Evolutionary conservation across 1,140 invertebrate species (phyloP).

Genomic region (Lethrus apterus): DNA sequence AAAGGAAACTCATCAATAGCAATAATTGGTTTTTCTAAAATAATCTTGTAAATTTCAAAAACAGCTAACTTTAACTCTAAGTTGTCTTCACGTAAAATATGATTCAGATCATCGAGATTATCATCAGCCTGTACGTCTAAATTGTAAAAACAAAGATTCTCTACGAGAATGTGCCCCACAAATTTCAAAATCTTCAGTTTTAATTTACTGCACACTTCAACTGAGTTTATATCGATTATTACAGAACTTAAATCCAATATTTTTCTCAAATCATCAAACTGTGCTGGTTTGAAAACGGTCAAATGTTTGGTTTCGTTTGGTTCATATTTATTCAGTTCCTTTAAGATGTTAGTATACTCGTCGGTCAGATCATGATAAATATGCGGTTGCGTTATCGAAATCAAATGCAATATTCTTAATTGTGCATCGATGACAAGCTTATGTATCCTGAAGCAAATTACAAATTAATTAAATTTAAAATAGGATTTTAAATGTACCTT

Average conservation of each 20-base stretch:
- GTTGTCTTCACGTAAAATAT: slow-evolving; percentile 21
- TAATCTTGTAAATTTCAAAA: slow-evolving; percentile 27
- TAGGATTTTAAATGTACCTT: slow-evolving; percentile 33
- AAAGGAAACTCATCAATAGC: slow-evolving; percentile 19
- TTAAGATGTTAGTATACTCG: slow-evolving; percentile 43
- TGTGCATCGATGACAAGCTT: slow-evolving; percentile 45
- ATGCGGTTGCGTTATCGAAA: slow-evolving; percentile 43
- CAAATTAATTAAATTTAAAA: slow-evolving; percentile 16
- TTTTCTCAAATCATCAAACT: slow-evolving; percentile 40
- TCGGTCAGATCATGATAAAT: slow-evolving; percentile 43
- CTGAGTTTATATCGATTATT: slow-evolving; percentile 26
- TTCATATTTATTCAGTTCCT: slow-evolving; percentile 41
- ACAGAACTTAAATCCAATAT: slow-evolving; percentile 45
- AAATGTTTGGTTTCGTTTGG: slow-evolving; percentile 33
- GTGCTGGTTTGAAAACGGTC: slow-evolving; percentile 42
- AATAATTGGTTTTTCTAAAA: slow-evolving; percentile 15
- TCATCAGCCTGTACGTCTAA: slow-evolving; percentile 17
- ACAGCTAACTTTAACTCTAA: slow-evolving; percentile 26
- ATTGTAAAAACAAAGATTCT: slow-evolving; percentile 26
- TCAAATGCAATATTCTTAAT: slow-evolving; percentile 45
- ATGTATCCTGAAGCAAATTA: slow-evolving; percentile 42
- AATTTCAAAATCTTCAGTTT: slow-evolving; percentile 30
- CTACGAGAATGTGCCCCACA: slow-evolving; percentile 24
- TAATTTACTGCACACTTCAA: slow-evolving; percentile 21
- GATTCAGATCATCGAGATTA: slow-evolving; percentile 28